phyloP scores from a whole-genome alignment of 2,113 vertebrate genomes.

The Alexandromys fortis region DNA sequence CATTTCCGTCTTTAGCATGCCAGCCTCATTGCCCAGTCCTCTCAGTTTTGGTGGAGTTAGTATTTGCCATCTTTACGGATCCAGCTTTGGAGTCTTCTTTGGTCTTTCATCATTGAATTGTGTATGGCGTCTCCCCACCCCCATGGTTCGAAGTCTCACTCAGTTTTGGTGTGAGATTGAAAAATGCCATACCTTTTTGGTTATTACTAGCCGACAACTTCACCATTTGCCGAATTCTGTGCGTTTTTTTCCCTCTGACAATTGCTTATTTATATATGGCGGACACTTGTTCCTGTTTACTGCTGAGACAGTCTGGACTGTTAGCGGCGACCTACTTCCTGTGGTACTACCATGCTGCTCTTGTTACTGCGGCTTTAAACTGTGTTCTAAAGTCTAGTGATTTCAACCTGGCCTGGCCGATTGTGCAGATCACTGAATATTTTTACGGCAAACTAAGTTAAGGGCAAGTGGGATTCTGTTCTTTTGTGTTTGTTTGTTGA shows the following conservation, averaged over 20 bases:
- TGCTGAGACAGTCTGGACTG: not conserved
- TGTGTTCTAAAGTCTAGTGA: constrained; percentile 43
- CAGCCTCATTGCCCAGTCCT: not conserved
- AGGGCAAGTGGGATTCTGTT: not conserved
- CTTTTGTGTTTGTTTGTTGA: not conserved
- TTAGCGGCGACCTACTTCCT: not conserved
- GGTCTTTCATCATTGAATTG: not conserved
- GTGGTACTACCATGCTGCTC: not conserved
- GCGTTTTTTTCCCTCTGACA: not conserved
- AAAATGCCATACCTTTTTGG: not conserved
- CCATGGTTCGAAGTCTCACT: not conserved
- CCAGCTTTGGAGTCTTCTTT: not conserved
- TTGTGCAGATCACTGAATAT: not conserved
- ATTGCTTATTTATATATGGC: not conserved
- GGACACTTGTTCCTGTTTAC: not conserved
- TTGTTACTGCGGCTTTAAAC: constrained; percentile 12
- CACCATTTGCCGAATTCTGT: not conserved
- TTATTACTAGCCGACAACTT: not conserved
- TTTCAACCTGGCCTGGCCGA: not conserved
- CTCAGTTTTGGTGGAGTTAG: not conserved
- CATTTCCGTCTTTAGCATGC: not conserved
- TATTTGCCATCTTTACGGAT: not conserved
- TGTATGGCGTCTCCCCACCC: not conserved
- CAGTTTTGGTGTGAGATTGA: not conserved
- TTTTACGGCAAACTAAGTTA: constrained; percentile 53